phyloP scores from a whole-genome alignment of 2,113 vertebrate genomes.

The Chamaea fasciata region DNA sequence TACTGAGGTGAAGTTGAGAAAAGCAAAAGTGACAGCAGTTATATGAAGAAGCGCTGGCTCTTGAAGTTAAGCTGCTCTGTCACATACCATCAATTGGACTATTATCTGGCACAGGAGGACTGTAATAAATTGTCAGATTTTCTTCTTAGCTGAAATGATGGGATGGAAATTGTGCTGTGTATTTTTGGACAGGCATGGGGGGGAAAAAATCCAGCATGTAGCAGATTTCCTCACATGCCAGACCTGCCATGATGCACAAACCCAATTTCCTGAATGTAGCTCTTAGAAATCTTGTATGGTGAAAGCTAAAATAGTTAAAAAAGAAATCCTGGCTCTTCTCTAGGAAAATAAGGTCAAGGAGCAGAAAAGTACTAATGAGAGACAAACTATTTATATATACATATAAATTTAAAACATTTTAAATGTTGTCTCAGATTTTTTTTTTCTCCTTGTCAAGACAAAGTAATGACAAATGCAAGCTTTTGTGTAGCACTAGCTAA shows the following conservation, averaged over 20 bases:
- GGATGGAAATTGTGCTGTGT: conserved; percentile 65
- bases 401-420: not conserved
- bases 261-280: not conserved
- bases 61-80: conserved; percentile 73
- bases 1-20: conserved; percentile 50
- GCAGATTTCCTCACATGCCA: conserved; percentile 35
- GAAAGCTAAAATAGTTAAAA: not conserved
- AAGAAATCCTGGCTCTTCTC: not conserved
- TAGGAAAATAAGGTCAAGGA: not conserved
- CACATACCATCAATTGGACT: conserved; percentile 70
- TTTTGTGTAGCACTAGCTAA: not conserved
- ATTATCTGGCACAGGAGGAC: conserved; percentile 70
- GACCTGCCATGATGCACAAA: conserved; percentile 19
- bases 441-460: not conserved
- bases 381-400: not conserved
- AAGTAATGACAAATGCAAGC: not conserved
- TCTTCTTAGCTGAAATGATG: conserved; percentile 70
- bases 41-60: conserved; percentile 41
- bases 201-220: not conserved
- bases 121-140: conserved; percentile 77
- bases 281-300: not conserved
- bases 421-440: not conserved
- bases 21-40: conserved; percentile 69
- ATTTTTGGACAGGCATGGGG: conserved; percentile 24
- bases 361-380: not conserved